These are phyloP conservation scores for Albula glossodonta DNA, from an alignment of 2,113 vertebrate species.

Conservation along the genomic window DNA sequence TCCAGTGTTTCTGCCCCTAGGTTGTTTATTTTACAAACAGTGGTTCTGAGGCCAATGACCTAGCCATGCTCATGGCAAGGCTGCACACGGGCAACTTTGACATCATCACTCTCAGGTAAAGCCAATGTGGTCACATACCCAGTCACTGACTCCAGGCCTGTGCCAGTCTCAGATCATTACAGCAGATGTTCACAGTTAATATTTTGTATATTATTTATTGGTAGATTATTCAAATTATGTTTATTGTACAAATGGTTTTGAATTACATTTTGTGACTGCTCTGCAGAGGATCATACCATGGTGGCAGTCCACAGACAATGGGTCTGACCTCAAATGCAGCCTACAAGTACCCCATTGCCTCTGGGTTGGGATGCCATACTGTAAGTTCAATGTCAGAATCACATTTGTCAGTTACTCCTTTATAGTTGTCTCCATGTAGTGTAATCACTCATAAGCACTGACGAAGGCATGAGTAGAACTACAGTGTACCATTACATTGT, in stretches of 20 bases:
- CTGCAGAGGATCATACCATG: slow-evolving; percentile 89
- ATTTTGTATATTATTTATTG: no score
- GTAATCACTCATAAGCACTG: neutral
- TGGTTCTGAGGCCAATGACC: slow-evolving; percentile 92
- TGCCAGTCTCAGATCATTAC: neutral
- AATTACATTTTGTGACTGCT: slow-evolving; percentile 35
- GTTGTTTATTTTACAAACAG: slow-evolving; percentile 90
- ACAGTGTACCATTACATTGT: neutral
- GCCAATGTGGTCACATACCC: neutral
- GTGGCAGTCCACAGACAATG: slow-evolving; percentile 73
- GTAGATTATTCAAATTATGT: no score
- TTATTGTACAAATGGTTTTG: neutral
- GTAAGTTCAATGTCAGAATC: slow-evolving; percentile 48
- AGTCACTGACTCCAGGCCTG: neutral
- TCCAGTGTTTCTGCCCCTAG: slow-evolving; percentile 54
- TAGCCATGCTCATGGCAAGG: slow-evolving; percentile 89
- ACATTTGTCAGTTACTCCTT: neutral
- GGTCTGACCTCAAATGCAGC: slow-evolving; percentile 75
- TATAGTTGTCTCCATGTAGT: neutral
- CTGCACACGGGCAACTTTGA: slow-evolving; percentile 79
- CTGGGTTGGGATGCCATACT: slow-evolving; percentile 75
- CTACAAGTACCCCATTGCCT: slow-evolving; percentile 77
- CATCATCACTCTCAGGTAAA: slow-evolving; percentile 88
- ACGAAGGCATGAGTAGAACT: neutral
- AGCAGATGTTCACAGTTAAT: neutral